phyloP scores from a whole-genome alignment of 2,113 vertebrate species.

The Meriones unguiculatus region DNA sequence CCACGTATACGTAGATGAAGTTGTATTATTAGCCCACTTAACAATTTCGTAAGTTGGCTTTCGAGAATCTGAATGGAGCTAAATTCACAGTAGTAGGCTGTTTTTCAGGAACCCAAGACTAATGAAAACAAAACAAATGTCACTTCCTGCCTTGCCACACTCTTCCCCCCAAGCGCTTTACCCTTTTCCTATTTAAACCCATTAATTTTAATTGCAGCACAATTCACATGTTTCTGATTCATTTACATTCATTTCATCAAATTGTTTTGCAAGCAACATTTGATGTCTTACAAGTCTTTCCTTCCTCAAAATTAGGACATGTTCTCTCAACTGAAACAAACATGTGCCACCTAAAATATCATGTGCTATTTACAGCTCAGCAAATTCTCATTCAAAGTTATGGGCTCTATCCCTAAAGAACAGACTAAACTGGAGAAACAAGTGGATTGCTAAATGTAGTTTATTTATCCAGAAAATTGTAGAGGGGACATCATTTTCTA shows the following conservation, averaged over 20 bases:
- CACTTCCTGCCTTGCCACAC: constrained; percentile 62
- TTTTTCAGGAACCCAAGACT: constrained; percentile 55
- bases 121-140: constrained; percentile 75
- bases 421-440: neutral
- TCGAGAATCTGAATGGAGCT: neutral
- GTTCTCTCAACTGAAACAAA: constrained; percentile 74
- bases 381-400: neutral
- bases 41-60: neutral
- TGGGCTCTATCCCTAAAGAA: neutral
- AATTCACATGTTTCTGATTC: constrained; percentile 80
- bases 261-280: constrained; percentile 81
- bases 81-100: neutral
- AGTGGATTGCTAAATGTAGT: constrained; percentile 12
- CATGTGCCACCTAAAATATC: constrained; percentile 51
- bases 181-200: constrained; percentile 50
- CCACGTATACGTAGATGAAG: neutral
- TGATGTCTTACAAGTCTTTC: constrained; percentile 75
- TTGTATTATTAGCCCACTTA: neutral
- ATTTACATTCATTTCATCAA: constrained; percentile 81
- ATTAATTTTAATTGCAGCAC: constrained; percentile 73
- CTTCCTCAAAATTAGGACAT: constrained; percentile 74
- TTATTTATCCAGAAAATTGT: constrained; percentile 4
- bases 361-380: constrained; percentile 32
- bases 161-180: constrained; percentile 59
- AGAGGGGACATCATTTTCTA: neutral